phyloP scores from a whole-genome alignment of 2,797 vertebrate species.

The Poeciliopsis gracilis region DNA sequence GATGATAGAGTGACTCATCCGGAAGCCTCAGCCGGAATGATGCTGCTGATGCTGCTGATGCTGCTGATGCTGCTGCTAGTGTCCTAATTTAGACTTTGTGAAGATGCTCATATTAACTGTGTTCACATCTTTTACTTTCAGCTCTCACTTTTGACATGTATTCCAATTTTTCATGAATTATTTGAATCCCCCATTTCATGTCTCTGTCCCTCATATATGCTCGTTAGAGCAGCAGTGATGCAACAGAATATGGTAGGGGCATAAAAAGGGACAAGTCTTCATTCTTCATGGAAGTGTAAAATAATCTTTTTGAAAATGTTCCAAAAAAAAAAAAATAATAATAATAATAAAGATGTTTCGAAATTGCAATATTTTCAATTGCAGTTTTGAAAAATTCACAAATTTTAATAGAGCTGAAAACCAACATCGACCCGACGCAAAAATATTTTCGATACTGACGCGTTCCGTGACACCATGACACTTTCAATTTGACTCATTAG shows the following conservation, averaged over 20 bases:
- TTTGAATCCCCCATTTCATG: background rate
- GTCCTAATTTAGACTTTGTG: constrained; percentile 1
- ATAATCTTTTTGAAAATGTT: constrained; percentile 1
- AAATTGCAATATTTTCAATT: too few relatives aligned
- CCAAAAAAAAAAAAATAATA: too few relatives aligned
- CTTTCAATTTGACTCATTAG: too few relatives aligned
- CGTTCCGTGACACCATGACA: too few relatives aligned
- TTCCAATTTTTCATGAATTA: constrained; percentile 1
- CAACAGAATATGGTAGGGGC: background rate
- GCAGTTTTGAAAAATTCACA: too few relatives aligned
- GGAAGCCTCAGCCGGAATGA: background rate
- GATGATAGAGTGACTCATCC: background rate
- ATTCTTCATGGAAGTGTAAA: background rate
- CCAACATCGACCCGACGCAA: too few relatives aligned
- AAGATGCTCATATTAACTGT: background rate
- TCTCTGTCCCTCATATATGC: background rate
- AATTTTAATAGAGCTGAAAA: too few relatives aligned
- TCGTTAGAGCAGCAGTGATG: background rate
- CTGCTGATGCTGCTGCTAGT: background rate
- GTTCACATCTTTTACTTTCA: background rate
- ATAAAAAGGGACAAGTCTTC: background rate
- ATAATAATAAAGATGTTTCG: too few relatives aligned
- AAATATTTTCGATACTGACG: too few relatives aligned
- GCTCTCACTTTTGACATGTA: background rate
- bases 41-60: background rate